Evolutionary conservation across 2,113 vertebrate species (phyloP), one percentile per base, ranked within the genome.

Genomic region (Sterna hirundo): DNA sequence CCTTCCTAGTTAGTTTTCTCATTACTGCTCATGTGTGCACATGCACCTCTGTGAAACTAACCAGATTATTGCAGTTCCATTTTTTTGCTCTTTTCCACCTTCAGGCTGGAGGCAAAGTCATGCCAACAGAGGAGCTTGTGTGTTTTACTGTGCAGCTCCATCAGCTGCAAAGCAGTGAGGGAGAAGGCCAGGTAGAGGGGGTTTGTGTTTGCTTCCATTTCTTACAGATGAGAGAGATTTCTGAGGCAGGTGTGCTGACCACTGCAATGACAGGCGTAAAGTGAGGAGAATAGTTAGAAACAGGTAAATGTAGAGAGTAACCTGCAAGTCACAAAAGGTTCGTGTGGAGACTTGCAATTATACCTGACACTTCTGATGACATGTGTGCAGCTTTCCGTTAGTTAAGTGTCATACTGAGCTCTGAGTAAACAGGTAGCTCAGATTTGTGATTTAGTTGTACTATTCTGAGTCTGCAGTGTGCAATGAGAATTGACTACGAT

Each of bases 1-100:
- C 21, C 20, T 92, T 94, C 62, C 66, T 83, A 36, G 49, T 71
- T 86, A 86, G 44, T 85, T 89, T 94, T 91, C 85, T 91, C 74
- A 11, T 85, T 80, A 42, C 49, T 84, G 46, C 54, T 81, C 0
- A 0, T 55, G 51, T 52, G 58, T 57, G 68, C 49, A 32, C 12
- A 16, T n/a, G 40, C 30, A 62, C 22, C 62, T 91, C 12, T 66
- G 15, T 66, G 78, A 75, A 95, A 44, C 30, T 23, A 85, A 72
- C 40, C 44, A 72, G 61, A 42, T 84, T 66, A 42, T 84, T 91
- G 95, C 54, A 40, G 26, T 85, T 76, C 42, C 4, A 0, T 74
- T 17, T 55, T 95, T 86, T 65, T 69, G 26, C 49, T 85, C 62
- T 87, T 84, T 61, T 80, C 61, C 29, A 68, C 27, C 64, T 62